Evolutionary conservation across 2,888 invertebrate species (phyloP).

Genomic region (Myathropa florea): DNA sequence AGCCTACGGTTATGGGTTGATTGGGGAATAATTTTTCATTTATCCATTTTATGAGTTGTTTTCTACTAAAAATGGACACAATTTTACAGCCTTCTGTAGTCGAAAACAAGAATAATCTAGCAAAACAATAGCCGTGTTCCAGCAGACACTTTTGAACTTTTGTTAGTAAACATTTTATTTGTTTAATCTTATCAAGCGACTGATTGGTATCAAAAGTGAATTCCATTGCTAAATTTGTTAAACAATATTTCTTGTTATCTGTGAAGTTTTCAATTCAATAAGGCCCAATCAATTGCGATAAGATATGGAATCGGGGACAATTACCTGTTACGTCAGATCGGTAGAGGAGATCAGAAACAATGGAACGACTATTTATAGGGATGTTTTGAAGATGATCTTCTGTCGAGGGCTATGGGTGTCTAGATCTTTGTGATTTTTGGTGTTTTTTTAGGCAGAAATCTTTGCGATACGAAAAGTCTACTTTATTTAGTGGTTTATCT

Average conservation of each 20-base stretch:
- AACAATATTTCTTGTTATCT: constrained; percentile 1
- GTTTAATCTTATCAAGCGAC: constrained; percentile 12
- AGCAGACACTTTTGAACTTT: not conserved
- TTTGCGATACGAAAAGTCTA: too few relatives aligned
- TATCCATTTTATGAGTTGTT: too few relatives aligned
- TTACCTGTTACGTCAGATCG: not conserved
- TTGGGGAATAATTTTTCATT: too few relatives aligned
- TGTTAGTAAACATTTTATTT: not conserved
- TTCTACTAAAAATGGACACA: too few relatives aligned
- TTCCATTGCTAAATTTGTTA: constrained; percentile 13
- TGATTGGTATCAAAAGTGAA: constrained; percentile 6
- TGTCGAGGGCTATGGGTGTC: not conserved
- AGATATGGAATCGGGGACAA: not conserved
- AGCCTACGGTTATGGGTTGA: too few relatives aligned
- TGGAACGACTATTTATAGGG: not conserved
- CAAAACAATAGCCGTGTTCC: not conserved
- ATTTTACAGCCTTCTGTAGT: too few relatives aligned
- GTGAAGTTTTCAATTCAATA: not conserved
- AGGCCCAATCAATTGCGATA: not conserved
- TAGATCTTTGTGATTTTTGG: too few relatives aligned
- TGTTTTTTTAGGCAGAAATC: too few relatives aligned
- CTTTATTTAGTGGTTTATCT: too few relatives aligned
- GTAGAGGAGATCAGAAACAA: not conserved
- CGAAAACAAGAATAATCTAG: too few relatives aligned
- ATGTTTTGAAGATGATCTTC: not conserved